A percentile compares a stretch with the other conserved stretches of the same genome.
Conservation (phyloP, 2,113 vertebrate genomes). For the Mormyrus lacerda region DNA sequence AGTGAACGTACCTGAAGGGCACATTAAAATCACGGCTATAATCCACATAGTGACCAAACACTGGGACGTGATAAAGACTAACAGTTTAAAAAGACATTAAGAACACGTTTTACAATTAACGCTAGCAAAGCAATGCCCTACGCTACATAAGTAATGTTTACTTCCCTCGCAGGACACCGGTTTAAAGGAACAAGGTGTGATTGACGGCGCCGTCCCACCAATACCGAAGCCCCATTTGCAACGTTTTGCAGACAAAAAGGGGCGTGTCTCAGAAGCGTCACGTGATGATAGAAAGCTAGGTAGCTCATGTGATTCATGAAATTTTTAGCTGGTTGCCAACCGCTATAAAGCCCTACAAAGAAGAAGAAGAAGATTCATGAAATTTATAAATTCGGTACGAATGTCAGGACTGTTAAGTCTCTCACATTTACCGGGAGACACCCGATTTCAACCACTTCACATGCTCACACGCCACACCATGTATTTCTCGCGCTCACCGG, state of each 20-base stretch:
- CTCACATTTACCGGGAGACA: neutral
- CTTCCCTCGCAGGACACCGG: neutral
- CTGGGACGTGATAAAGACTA: neutral
- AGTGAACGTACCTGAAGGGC: neutral
- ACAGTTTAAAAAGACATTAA: neutral
- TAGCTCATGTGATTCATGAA: neutral
- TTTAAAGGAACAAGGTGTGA: neutral
- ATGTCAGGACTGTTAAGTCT: neutral
- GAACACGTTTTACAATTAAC: too few species aligned
- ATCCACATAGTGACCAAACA: neutral
- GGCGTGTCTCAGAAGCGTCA: neutral
- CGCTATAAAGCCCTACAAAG: too few species aligned
- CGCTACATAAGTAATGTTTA: too few species aligned
- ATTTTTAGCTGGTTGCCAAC: too few species aligned
- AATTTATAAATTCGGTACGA: neutral
- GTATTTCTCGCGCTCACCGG: too few species aligned
- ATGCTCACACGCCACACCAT: too few species aligned
- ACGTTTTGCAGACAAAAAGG: neutral
- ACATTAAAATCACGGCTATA: neutral
- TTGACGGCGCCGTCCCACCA: neutral
- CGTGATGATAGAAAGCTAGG: neutral
- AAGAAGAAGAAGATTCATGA: too few species aligned
- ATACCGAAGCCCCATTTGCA: neutral
- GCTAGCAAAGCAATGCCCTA: neutral
- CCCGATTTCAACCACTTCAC: neutral